These are phyloP conservation scores for Oryzias curvinotus DNA, from an alignment of 2,113 vertebrate species.

Conservation along the genomic window DNA sequence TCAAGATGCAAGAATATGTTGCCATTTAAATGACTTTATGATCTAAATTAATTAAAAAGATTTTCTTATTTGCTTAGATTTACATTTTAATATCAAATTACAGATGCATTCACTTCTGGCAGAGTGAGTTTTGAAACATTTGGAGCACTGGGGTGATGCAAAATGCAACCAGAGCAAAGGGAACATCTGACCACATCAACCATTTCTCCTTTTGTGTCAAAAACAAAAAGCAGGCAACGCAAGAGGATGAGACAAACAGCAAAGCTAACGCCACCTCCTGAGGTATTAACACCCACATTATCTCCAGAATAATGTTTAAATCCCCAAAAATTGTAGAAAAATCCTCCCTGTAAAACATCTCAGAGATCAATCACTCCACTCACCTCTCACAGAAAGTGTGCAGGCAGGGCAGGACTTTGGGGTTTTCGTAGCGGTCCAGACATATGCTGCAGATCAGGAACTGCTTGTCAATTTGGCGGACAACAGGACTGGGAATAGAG, in stretches of 20 bases:
- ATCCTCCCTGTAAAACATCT: background rate
- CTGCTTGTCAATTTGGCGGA: slow-evolving; percentile 98
- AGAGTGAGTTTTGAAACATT: too few species aligned
- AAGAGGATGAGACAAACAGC: slow-evolving; percentile 14
- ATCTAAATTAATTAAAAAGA: too few species aligned
- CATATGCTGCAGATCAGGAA: slow-evolving; percentile 99
- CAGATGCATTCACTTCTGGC: too few species aligned
- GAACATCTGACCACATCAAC: slow-evolving; percentile 16
- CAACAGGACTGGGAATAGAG: slow-evolving; percentile 94
- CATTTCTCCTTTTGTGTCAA: slow-evolving; percentile 35
- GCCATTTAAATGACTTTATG: too few species aligned
- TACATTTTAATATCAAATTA: too few species aligned
- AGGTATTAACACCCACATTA: background rate
- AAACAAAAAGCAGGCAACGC: slow-evolving; percentile 39
- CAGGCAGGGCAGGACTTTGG: slow-evolving; percentile 97
- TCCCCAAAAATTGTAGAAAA: background rate
- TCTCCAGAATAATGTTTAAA: background rate
- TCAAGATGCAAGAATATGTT: too few species aligned
- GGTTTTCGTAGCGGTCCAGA: slow-evolving; percentile 97
- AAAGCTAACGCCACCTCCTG: slow-evolving; percentile 2
- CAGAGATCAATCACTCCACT: slow-evolving; percentile 28
- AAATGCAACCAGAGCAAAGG: slow-evolving; percentile 33
- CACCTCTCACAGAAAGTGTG: slow-evolving; percentile 84
- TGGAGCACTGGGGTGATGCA: too few species aligned
- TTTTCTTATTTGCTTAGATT: too few species aligned